phyloP scores from a whole-genome alignment of 2,888 invertebrate species.

The Epirrhoe alternata region DNA sequence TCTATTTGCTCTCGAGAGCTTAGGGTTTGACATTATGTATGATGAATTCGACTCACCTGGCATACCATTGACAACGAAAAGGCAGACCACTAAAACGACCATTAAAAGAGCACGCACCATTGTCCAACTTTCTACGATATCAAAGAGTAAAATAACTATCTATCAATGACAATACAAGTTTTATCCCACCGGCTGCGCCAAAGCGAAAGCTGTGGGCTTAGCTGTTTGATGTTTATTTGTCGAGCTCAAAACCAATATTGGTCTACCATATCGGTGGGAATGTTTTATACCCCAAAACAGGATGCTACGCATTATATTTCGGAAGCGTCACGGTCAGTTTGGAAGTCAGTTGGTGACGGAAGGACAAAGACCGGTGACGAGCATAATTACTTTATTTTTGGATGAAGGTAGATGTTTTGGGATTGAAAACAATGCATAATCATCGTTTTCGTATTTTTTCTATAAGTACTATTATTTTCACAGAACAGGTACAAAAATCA shows the following conservation, averaged over 20 bases:
- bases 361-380: slow-evolving; percentile 48
- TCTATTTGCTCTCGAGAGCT: not conserved
- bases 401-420: slow-evolving; percentile 11
- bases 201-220: not conserved
- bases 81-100: slow-evolving; percentile 35
- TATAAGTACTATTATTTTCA: no score
- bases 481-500: no score
- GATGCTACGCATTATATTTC: slow-evolving; percentile 46
- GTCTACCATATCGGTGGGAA: slow-evolving; percentile 5
- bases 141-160: not conserved
- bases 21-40: not conserved
- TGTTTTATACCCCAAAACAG: slow-evolving; percentile 29
- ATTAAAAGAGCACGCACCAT: slow-evolving; percentile 38
- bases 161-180: no score
- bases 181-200: not conserved
- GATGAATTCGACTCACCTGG: slow-evolving; percentile 42
- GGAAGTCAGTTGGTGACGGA: slow-evolving; percentile 52
- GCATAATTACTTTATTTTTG: slow-evolving; percentile 45
- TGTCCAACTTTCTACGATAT: not conserved
- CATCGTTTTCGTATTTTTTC: not conserved
- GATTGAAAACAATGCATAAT: not conserved
- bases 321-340: slow-evolving; percentile 53
- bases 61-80: slow-evolving; percentile 35
- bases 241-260: not conserved
- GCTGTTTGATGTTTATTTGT: not conserved